Evolutionary conservation across 2,797 vertebrate species (phyloP), one percentile per base, ranked within the genome.

Genomic region (Hybognathus amarus): DNA sequence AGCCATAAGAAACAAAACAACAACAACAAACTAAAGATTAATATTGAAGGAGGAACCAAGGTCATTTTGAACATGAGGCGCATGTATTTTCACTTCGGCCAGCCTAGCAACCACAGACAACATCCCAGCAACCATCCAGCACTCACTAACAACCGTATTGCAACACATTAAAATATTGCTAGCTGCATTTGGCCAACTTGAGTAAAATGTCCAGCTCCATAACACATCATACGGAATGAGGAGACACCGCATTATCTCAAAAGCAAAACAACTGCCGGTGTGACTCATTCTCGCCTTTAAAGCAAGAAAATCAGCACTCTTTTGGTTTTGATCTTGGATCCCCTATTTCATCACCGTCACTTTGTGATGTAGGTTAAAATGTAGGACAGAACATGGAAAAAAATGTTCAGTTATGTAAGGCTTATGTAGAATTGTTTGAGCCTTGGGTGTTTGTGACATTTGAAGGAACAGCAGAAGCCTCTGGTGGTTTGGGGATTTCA

Each of bases 301-400:
- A 83, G 74, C n/a, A 42, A 45, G 18, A 54, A 42, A 24, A 71
- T 85, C 68, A 36, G 59, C 18, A 73, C 20, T 84, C 11, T 47
- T 73, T 66, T 73, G 69, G 79, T 69, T 47, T 80, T 70, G 15
- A 63, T 86, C 59, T 69, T 45, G 30, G 52, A 66, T 77, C 30
- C 45, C 71, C 64, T 75, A 84, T 89, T 85, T 85, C 71, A 85
- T 88, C 79, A 78, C 79, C 79, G 73, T 87, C 77, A 85, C 86
- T 84, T 85, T 75, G 83, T 77, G 82, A 89, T 89, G 80, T 89
- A 88, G 88, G 88, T 86, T 87, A 90, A 61, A 90, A 90, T 89
- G 68, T 89, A 87, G 90, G 88, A 87, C 85, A 87, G 24, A 27
- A 83, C 63, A 56, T 18, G 54, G 75, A 83, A 74, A 22, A 85